phyloP scores from a whole-genome alignment of 2,113 vertebrate genomes.

The Corapipo altera region DNA sequence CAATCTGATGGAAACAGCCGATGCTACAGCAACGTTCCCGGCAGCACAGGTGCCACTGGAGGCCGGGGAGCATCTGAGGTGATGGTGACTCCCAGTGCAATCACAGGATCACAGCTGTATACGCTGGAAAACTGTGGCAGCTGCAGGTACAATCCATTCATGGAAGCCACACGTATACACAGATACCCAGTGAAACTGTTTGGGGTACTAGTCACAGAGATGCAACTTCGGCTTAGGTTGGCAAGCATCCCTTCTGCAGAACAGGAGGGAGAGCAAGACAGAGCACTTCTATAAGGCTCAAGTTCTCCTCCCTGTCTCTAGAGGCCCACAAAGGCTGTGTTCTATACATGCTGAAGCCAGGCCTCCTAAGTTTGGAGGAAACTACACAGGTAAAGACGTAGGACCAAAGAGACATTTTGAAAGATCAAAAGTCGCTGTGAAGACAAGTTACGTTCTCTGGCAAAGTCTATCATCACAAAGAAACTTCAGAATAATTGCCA shows the following conservation, averaged over 20 bases:
- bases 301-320: not conserved
- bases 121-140: not conserved
- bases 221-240: rapidly evolving
- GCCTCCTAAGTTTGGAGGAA: not conserved
- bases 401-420: not conserved
- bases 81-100: not conserved
- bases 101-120: not conserved
- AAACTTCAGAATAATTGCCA: not conserved
- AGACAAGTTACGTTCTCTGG: not conserved
- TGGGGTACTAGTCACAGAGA: not conserved
- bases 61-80: not conserved
- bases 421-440: not conserved
- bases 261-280: not conserved
- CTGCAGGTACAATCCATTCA: not conserved
- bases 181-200: not conserved
- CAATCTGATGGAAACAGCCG: rapidly evolving
- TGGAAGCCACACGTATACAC: rapidly evolving
- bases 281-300: not conserved
- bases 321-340: not conserved
- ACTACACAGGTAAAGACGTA: not conserved
- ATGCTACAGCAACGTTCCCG: rapidly evolving
- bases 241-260: not conserved
- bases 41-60: not conserved
- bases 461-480: not conserved
- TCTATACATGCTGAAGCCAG: not conserved